phyloP scores from a whole-genome alignment of 1,140 invertebrate species.

The Aleiodes sp. region DNA sequence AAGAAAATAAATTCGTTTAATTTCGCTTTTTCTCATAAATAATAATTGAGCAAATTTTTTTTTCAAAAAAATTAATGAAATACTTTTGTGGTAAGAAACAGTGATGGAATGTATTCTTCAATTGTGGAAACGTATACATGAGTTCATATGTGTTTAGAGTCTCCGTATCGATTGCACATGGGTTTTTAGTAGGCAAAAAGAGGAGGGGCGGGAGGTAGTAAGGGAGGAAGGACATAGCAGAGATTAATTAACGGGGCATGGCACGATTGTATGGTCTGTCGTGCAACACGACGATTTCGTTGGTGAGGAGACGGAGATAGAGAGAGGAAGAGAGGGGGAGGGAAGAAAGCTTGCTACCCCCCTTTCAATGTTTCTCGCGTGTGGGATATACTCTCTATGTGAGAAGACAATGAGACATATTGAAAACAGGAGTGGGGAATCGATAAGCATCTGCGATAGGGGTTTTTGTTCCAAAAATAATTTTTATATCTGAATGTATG shows the following conservation, averaged over 20 bases:
- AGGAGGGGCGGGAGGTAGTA: neutral
- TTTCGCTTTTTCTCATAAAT: too few species aligned
- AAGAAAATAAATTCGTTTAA: too few species aligned
- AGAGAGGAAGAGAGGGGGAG: conserved; percentile 21
- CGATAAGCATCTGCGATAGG: conserved; percentile 3
- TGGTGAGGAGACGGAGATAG: neutral
- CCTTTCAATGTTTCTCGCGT: conserved; percentile 16
- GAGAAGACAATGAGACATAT: conserved; percentile 16
- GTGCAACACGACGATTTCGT: conserved; percentile 16
- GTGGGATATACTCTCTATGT: neutral
- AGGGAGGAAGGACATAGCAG: neutral
- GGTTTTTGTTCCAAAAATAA: conserved; percentile 12
- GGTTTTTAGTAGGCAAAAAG: conserved; percentile 8
- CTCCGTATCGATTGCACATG: conserved; percentile 15
- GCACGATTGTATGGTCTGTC: conserved; percentile 2
- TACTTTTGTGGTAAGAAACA: too few species aligned
- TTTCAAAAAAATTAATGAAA: too few species aligned
- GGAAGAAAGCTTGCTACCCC: neutral
- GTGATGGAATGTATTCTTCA: too few species aligned
- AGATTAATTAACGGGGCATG: conserved; percentile 14
- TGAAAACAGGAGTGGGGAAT: neutral
- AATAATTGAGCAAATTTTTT: too few species aligned
- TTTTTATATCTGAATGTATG: neutral
- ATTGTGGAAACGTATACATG: too few species aligned
- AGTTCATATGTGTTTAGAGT: neutral